Evolutionary conservation across 2,888 invertebrate genomes (phyloP), one percentile per base, ranked within the genome.

Genomic region (Eupeodes luniger): DNA sequence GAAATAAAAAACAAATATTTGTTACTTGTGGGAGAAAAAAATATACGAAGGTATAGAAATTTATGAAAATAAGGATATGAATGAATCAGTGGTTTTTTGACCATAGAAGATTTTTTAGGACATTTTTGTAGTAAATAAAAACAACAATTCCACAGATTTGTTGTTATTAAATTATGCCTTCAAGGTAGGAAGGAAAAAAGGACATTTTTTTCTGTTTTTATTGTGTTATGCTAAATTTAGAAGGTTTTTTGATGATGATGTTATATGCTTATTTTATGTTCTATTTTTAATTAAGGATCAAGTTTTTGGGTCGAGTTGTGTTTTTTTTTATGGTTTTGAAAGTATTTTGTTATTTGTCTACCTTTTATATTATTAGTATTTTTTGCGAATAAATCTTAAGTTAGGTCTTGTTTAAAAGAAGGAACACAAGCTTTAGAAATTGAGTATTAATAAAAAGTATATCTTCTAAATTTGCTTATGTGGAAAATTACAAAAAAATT

Each of bases 111-210:
- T 27, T 7, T 64, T 11, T 27, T 27, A 27, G 7, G 27, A 49
- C 49, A 47, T 66, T 1, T 57, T 5, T 57, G 27, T 27, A 49
- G 27, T 27, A 49, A 27, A 66, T 27, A 66, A 66, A 49, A 49
- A 66, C 10, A 27, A 49, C 66, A 66, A 66, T 66, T 66, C 27
- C n/a, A 27, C 49, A 27, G 47, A 66, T 66, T 66, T 27, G 2
- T 66, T 66, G 49, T 47, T 66, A 66, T 66, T 66, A 49, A 66
- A 47, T 59, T 57, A 57, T 6, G 59, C 9, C 59, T 40, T 14
- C 4, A 14, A 34, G 57, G 57, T 57, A 57, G 36, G 14, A 14
- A 40, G 9, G 6, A 40, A 40, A 40, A 40, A 40, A 40, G 9
- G 5, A 5, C 40, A 27, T 27, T 27, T 27, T 19, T 27, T 27